Evolutionary conservation across 1,140 invertebrate genomes (phyloP).

Genomic region (Orussus abietinus): DNA sequence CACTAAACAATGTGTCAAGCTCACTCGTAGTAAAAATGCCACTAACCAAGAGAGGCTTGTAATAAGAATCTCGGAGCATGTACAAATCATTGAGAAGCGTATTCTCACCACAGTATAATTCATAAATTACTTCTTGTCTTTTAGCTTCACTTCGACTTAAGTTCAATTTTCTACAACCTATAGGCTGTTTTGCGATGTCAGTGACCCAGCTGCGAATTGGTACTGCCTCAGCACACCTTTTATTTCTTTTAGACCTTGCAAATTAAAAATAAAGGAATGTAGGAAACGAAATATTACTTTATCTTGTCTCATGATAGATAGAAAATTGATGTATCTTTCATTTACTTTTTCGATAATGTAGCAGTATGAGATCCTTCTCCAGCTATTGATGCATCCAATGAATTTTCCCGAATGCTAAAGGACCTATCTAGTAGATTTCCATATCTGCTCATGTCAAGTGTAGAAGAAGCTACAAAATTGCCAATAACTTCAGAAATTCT

Average conservation of each 20-base stretch:
- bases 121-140: slow-evolving; percentile 53
- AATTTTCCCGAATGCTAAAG: slow-evolving; percentile 27
- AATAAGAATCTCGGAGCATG: slow-evolving; percentile 52
- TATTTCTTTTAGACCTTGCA: too few species aligned
- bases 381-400: slow-evolving; percentile 31
- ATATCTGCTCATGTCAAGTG: slow-evolving; percentile 23
- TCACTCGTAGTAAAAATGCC: slow-evolving; percentile 51
- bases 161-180: slow-evolving; percentile 18
- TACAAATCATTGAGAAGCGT: slow-evolving; percentile 54
- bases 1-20: slow-evolving; percentile 52
- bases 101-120: slow-evolving; percentile 56
- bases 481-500: slow-evolving; percentile 46
- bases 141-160: slow-evolving; percentile 36
- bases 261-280: too few species aligned
- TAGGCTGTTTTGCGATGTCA: slow-evolving; percentile 34
- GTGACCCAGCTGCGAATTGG: slow-evolving; percentile 38
- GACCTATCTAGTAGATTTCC: slow-evolving; percentile 36
- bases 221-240: too few species aligned
- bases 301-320: background rate
- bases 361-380: slow-evolving; percentile 28
- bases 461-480: slow-evolving; percentile 36
- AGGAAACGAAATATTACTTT: slow-evolving; percentile 4
- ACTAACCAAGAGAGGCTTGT: slow-evolving; percentile 49
- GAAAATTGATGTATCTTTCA: background rate
- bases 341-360: slow-evolving; percentile 27